A percentile compares a stretch with the other conserved stretches of the same genome.
phyloP scores from a whole-genome alignment of 2,113 vertebrate species.

The Sciurus niger region DNA sequence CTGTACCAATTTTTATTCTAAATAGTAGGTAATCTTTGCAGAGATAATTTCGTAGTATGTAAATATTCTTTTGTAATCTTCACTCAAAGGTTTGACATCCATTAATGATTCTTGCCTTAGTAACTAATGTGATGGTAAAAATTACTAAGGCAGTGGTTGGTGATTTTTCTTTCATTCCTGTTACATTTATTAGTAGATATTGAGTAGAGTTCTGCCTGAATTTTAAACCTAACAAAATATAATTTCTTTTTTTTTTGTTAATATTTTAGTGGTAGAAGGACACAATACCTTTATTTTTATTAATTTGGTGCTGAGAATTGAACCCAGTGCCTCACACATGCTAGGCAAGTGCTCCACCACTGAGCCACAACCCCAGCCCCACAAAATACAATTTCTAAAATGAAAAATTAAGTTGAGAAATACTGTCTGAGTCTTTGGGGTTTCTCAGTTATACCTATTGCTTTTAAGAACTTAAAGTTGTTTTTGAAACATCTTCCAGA shows the following conservation, averaged over 20 bases:
- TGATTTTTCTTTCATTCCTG: neutral
- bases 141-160: neutral
- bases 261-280: too few species aligned
- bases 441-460: neutral
- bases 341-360: too few species aligned
- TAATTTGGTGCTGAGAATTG: too few species aligned
- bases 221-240: constrained; percentile 31
- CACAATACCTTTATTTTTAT: too few species aligned
- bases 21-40: neutral
- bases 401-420: neutral
- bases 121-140: constrained; percentile 5
- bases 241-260: neutral
- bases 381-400: neutral
- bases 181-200: neutral
- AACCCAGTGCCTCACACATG: too few species aligned
- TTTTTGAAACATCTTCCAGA: neutral
- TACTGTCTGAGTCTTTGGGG: neutral
- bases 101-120: neutral
- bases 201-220: neutral
- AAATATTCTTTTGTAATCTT: neutral
- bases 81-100: neutral
- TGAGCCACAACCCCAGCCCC: too few species aligned
- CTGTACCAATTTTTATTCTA: neutral
- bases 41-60: neutral
- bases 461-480: neutral